Evolutionary conservation across 1,140 invertebrate species (phyloP).

Genomic region (Solen grandis): DNA sequence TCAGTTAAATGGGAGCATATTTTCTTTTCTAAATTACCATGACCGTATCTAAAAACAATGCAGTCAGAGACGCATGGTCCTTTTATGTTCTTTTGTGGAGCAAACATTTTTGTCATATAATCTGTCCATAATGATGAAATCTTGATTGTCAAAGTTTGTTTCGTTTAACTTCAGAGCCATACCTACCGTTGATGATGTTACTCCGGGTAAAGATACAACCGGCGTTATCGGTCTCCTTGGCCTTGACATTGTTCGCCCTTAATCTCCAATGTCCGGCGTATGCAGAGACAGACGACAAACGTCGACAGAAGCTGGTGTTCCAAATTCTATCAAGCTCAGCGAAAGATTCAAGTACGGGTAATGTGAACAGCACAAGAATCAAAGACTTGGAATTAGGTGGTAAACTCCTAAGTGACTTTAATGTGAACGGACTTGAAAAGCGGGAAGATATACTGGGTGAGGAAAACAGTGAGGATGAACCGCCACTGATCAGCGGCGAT

Average conservation of each 20-base stretch:
- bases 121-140: background rate
- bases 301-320: constrained; percentile 30
- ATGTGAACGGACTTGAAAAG: background rate
- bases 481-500: constrained; percentile 74
- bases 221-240: constrained; percentile 1
- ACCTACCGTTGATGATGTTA: background rate
- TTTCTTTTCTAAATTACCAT: background rate
- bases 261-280: constrained; percentile 15
- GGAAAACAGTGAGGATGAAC: constrained; percentile 8
- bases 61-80: background rate
- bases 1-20: no score
- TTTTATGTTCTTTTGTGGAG: background rate
- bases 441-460: background rate
- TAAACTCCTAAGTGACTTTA: background rate
- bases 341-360: background rate
- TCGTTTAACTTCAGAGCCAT: constrained; percentile 5
- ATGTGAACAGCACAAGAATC: background rate
- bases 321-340: constrained; percentile 27
- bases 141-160: background rate
- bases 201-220: constrained; percentile 9
- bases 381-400: background rate
- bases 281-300: constrained; percentile 11
- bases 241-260: constrained; percentile 22
- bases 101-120: background rate
- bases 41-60: background rate